Evolutionary conservation across 2,888 invertebrate species (phyloP).

Genomic region (Callyntrura sp.): DNA sequence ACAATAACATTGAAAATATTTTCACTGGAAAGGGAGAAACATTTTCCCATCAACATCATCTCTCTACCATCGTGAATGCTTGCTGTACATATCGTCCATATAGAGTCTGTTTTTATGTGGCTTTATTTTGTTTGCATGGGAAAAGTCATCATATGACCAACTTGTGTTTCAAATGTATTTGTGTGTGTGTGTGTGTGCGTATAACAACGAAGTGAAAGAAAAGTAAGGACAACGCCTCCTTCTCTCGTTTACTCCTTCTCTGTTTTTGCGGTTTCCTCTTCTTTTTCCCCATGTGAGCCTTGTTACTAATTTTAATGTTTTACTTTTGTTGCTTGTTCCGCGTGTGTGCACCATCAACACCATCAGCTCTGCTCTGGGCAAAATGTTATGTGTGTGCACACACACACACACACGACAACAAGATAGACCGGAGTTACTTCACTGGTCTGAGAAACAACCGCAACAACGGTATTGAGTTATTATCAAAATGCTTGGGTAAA

Average conservation of each 20-base stretch:
- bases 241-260: constrained; percentile 64
- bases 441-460: not conserved
- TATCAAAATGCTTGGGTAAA: constrained; percentile 66
- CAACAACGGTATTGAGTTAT: constrained; percentile 71
- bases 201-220: constrained; percentile 48
- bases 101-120: constrained; percentile 43
- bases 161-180: no score
- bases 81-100: no score
- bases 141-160: constrained; percentile 41
- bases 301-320: constrained; percentile 63
- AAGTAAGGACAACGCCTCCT: constrained; percentile 64
- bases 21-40: constrained; percentile 54
- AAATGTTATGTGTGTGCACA: constrained; percentile 12
- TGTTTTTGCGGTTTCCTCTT: constrained; percentile 61
- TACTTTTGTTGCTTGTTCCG: constrained; percentile 27
- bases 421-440: no score
- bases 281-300: constrained; percentile 45
- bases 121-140: constrained; percentile 42
- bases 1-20: constrained; percentile 60
- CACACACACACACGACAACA: not conserved
- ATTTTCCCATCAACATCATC: constrained; percentile 25
- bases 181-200: constrained; percentile 32
- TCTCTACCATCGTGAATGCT: constrained; percentile 22
- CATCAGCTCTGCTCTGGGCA: not conserved
- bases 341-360: not conserved